Evolutionary conservation across 2,797 vertebrate species (phyloP).

Genomic region (Macropus fuliginosus): DNA sequence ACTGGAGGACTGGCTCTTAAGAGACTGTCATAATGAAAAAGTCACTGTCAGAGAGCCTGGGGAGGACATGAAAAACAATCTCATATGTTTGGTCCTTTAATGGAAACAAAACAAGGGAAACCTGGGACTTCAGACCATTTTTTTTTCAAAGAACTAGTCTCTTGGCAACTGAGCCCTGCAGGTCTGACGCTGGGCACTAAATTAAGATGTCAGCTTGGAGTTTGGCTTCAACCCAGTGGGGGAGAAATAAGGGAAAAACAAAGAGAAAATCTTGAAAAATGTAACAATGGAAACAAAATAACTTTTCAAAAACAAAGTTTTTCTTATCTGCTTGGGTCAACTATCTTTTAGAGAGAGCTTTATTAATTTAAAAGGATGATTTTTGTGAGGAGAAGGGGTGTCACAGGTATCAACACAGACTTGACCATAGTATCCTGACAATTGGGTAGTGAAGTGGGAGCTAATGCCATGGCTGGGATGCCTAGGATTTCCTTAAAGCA

Average conservation of each 20-base stretch:
- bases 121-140: background rate
- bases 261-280: conserved; percentile 1
- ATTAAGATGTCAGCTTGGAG: conserved; percentile 21
- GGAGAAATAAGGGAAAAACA: background rate
- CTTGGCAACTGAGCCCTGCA: conserved; percentile 6
- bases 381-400: background rate
- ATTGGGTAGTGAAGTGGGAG: background rate
- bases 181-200: background rate
- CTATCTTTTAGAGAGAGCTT: background rate
- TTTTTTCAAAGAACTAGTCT: conserved; percentile 13
- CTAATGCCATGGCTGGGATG: background rate
- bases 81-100: background rate
- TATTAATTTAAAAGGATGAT: background rate
- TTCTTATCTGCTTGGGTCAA: background rate
- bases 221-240: conserved; percentile 12
- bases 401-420: background rate
- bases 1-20: background rate
- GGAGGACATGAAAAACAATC: conserved; percentile 2
- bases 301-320: conserved; percentile 4
- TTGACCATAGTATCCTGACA: background rate
- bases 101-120: conserved; percentile 17
- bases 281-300: background rate
- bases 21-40: conserved; percentile 11
- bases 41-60: background rate
- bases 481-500: background rate